Base-by-base conservation (phyloP, 2,888 invertebrate species). In the Dicycla oo region DNA sequence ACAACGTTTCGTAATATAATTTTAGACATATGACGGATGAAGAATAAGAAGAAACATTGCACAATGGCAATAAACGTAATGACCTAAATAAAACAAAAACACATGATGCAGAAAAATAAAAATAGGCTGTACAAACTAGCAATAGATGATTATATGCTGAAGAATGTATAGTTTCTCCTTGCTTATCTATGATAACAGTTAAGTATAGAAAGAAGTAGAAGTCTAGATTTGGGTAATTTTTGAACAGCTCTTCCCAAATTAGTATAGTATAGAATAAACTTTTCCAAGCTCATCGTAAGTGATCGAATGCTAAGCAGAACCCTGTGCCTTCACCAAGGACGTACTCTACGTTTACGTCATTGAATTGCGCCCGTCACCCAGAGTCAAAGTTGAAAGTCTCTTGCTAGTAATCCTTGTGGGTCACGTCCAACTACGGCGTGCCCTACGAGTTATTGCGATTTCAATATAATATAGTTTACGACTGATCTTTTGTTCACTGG, bases 351-450 rank as follows among this genome's bases (percentile, higher is more conserved):
- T 34, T 20, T 67, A n/a, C n/a, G n/a, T n/a, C 8, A 30, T 45
- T 77, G 5, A 45, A 78, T 58, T 30, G 13, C 7, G 26, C 30
- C 51, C 26, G 57, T 69, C 51, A 53, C 51, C 20, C 26, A 76
- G 15, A 38, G 45, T 18, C 13, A 38, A 51, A 69, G 30, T 70
- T 78, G 71, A 69, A 78, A 30, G 70, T 77, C 3, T 67, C 23
- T 56, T 45, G 54, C 3, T 20, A 20, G 38, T 56, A 23, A 15
- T 26, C 11, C 7, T 47, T 30, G 23, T 34, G 18, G 34, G 13
- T 45, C 45, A 45, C 0, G 18, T 45, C 23, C 7, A 20, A 60
- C 7, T 26, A 47, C 2, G 10, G 18, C 30, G 1, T 20, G 47
- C 15, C 47, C 47, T 20, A 49, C 11, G 20, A 51, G 10, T 26